Conservation (phyloP, 2,888 invertebrate species). For the Bellardia pandia region DNA sequence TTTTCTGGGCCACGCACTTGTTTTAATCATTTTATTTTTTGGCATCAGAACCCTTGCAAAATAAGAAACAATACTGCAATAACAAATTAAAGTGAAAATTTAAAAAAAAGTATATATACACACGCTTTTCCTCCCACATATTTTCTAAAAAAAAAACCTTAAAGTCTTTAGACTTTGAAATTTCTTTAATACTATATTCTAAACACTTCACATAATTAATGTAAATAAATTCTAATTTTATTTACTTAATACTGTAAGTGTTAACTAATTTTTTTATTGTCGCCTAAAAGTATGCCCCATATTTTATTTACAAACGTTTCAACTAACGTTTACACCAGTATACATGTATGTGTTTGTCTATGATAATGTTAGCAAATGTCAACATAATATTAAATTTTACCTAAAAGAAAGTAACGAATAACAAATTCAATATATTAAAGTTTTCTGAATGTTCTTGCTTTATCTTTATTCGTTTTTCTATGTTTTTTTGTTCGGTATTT, state of each 20-base stretch:
- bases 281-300: slow-evolving; percentile 57
- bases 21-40: too few species aligned
- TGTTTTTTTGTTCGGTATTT: not conserved
- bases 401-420: slow-evolving; percentile 42
- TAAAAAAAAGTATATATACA: too few species aligned
- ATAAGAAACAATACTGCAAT: too few species aligned
- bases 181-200: too few species aligned
- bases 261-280: slow-evolving; percentile 26
- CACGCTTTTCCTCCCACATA: too few species aligned
- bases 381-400: slow-evolving; percentile 57
- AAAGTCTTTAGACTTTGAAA: too few species aligned
- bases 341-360: not conserved
- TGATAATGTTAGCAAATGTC: not conserved
- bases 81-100: too few species aligned
- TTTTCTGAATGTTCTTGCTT: slow-evolving; percentile 19
- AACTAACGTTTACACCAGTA: not conserved
- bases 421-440: slow-evolving; percentile 49
- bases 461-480: slow-evolving; percentile 36
- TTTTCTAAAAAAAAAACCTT: too few species aligned
- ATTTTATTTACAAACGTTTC: slow-evolving; percentile 1
- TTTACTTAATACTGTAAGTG: slow-evolving; percentile 11
- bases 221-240: slow-evolving; percentile 11
- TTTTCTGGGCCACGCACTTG: too few species aligned
- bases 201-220: not conserved
- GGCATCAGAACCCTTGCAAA: too few species aligned